These are phyloP conservation scores for Calcarius lapponicus DNA, from an alignment of 2,797 vertebrate genomes.

Conservation along the genomic window DNA sequence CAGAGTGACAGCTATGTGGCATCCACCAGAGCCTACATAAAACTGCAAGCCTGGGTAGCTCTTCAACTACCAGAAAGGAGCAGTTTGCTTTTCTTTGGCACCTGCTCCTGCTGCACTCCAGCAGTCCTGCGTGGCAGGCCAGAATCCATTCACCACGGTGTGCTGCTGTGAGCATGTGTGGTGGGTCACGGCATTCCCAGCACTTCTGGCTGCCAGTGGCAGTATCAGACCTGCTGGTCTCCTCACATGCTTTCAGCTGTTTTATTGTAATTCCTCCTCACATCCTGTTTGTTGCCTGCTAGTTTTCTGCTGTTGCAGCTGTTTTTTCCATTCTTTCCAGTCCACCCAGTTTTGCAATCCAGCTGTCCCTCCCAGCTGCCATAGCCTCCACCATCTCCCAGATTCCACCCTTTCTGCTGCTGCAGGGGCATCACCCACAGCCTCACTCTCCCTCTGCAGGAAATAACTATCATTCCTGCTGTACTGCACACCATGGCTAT, in stretches of 20 bases:
- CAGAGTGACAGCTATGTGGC: not conserved
- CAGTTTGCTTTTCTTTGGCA: not conserved
- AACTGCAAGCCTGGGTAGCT: not conserved
- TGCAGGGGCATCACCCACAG: slow-evolving; percentile 14
- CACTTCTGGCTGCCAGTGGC: not conserved
- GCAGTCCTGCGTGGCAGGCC: not conserved
- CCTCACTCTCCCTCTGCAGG: slow-evolving; percentile 21
- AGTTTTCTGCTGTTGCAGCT: slow-evolving; percentile 15
- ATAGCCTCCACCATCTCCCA: not conserved
- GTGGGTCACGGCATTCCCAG: not conserved
- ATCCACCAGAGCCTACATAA: not conserved
- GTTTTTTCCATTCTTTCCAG: not conserved
- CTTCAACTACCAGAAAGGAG: not conserved
- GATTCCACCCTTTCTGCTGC: not conserved
- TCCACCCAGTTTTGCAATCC: not conserved
- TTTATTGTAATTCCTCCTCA: not conserved
- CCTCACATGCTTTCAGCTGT: not conserved
- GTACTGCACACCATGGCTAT: not conserved
- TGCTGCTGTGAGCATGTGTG: not conserved
- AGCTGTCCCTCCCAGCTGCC: slow-evolving; percentile 39
- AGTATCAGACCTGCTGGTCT: not conserved
- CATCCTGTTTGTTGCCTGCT: slow-evolving; percentile 1
- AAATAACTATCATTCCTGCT: slow-evolving; percentile 62
- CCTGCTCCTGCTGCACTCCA: not conserved
- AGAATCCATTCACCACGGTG: not conserved